These are phyloP conservation scores for Mastomys natalensis DNA, from an alignment of 2,113 vertebrate genomes.

Conservation along the genomic window DNA sequence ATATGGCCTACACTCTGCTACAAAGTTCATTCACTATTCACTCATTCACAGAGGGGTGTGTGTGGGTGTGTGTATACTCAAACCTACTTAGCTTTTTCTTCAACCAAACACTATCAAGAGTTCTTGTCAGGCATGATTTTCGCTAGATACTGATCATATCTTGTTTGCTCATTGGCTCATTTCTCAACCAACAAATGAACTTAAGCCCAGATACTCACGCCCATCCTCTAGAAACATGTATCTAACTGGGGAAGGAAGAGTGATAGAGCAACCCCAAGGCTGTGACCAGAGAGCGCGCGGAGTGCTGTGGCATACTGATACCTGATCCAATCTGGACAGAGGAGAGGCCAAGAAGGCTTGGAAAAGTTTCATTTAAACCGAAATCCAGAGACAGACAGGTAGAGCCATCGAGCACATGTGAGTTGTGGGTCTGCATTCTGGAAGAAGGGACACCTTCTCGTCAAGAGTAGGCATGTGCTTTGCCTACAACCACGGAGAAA, in stretches of 20 bases:
- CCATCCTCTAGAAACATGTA: background rate
- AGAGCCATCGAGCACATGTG: background rate
- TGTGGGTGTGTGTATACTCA: background rate
- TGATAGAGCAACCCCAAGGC: background rate
- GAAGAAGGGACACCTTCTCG: background rate
- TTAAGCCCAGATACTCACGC: background rate
- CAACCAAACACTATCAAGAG: background rate
- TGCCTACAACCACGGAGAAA: background rate
- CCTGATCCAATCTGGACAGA: background rate
- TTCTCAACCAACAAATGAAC: background rate
- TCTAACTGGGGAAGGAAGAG: background rate
- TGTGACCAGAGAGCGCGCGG: background rate
- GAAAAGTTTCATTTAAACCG: background rate
- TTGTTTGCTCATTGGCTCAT: background rate
- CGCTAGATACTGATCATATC: background rate
- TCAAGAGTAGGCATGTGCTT: accelerated
- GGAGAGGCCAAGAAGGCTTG: background rate
- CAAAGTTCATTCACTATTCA: background rate
- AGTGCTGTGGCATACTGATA: background rate
- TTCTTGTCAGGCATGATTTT: background rate
- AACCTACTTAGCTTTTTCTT: background rate
- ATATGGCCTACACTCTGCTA: background rate
- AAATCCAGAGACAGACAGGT: background rate
- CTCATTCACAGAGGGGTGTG: background rate
- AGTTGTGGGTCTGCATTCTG: accelerated